Evolutionary conservation across 2,113 vertebrate species (phyloP), one percentile per base, ranked within the genome.

Genomic region (Planiliza haematocheilus): DNA sequence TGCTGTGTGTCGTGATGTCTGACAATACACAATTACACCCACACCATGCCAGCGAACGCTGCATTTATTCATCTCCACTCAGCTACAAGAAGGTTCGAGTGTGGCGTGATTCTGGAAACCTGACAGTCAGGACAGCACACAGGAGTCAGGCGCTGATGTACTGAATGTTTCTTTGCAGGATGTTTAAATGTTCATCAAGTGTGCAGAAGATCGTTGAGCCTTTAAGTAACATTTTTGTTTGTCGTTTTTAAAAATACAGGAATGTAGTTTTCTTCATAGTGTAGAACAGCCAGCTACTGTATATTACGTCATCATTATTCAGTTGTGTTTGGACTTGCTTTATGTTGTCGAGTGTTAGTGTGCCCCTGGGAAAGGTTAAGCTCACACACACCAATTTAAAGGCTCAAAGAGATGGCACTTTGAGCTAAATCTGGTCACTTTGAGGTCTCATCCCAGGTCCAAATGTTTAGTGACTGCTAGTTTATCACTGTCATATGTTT

Each of bases 21-120:
- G 87, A 88, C 84, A 85, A 73, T 81, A 75, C 74, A 77, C 62
- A 81, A 79, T 83, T 84, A 88, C 81, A 76, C 79, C 85, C 82
- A 89, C 79, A 70, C 14, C 21, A 65, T n/a, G 65, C 24, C 61
- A 49, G 67, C 59, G 41, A 66, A 68, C 2, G 9, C 50, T 55
- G 64, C 76, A 67, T 75, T 84, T 77, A 70, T 79, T 84, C 74
- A 63, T 74, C 74, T 70, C 24, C 9, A 14, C 64, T 70, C 56
- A 57, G 71, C 51, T 51, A 53, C 49, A 56, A 58, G 20, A 51
- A 39, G 52, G 55, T 17, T 24, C 21, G 41, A 39, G 34, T 63
- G 30, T 9, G 1, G 10, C 10, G 9, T 11, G 38, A 50, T 52
- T 8, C 41, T 70, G 75, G 46, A 63, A 76, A 58, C 37, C 13